Percentiles rank a stretch among this genome's conserved stretches.
Evolutionary conservation across 2,113 vertebrate genomes (phyloP).

Genomic region (Rhipidura dahli): DNA sequence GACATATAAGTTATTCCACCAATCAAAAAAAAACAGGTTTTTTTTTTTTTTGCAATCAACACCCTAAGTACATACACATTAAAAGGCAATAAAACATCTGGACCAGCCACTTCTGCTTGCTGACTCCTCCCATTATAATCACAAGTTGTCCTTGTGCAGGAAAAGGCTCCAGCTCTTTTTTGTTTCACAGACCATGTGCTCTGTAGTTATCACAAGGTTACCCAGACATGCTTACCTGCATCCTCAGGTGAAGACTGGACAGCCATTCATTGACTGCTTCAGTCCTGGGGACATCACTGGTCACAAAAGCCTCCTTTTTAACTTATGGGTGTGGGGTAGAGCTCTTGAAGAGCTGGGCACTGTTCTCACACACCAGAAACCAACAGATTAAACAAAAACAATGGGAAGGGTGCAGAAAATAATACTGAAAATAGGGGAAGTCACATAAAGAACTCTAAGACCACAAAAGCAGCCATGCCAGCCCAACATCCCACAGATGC

Average conservation of each 20-base stretch:
- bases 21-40: not conserved
- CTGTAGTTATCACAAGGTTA: not conserved
- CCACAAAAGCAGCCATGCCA: not conserved
- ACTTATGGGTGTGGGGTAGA: not conserved
- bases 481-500: not conserved
- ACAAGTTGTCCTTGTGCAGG: not conserved
- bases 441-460: not conserved
- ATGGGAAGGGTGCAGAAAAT: not conserved
- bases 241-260: not conserved
- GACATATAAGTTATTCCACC: not conserved
- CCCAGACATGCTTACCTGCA: not conserved
- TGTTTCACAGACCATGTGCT: not conserved
- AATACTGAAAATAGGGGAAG: not conserved
- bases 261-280: not conserved
- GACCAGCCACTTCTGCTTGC: not conserved
- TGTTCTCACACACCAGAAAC: not conserved
- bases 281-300: not conserved
- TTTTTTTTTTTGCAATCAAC: not conserved
- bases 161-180: not conserved
- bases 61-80: not conserved
- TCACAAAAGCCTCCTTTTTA: not conserved
- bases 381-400: not conserved
- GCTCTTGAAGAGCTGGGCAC: not conserved
- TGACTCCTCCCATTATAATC: rapidly evolving
- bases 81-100: not conserved